These are phyloP conservation scores for Burhinus oedicnemus DNA, from an alignment of 2,113 vertebrate genomes.

Conservation along the genomic window DNA sequence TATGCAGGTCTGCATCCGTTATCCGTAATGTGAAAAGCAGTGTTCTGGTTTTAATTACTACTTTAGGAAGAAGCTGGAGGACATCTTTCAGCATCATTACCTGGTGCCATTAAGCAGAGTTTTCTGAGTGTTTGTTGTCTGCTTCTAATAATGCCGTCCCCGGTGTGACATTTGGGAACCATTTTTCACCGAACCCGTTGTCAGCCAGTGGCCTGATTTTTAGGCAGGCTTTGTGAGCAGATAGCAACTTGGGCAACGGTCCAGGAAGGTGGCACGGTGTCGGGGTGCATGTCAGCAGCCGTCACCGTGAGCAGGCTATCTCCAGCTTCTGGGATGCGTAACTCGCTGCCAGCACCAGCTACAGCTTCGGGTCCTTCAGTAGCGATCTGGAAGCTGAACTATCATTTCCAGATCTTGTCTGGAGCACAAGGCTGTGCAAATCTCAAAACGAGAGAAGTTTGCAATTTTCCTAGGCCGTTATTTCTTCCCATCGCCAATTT, in stretches of 20 bases:
- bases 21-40: neutral
- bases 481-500: rapidly evolving
- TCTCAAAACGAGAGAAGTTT: neutral
- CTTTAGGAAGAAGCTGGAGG: neutral
- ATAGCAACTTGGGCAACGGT: neutral
- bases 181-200: neutral
- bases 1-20: neutral
- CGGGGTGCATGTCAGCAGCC: neutral
- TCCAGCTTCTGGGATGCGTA: neutral
- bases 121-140: neutral
- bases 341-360: neutral
- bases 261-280: neutral
- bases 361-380: neutral
- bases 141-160: neutral
- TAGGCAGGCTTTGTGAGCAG: neutral
- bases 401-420: neutral
- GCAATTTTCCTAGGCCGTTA: neutral
- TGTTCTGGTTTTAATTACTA: conserved; percentile 19
- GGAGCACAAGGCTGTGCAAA: neutral
- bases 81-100: conserved; percentile 55
- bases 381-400: neutral
- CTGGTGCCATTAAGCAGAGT: conserved; percentile 18
- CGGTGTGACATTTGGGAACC: neutral
- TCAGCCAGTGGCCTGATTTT: neutral
- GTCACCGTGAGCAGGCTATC: rapidly evolving